Percentiles rank a stretch among this genome's conserved stretches.
These are phyloP conservation scores for Leucophenga maculata DNA, from an alignment of 2,888 invertebrate species.

Conservation along the genomic window DNA sequence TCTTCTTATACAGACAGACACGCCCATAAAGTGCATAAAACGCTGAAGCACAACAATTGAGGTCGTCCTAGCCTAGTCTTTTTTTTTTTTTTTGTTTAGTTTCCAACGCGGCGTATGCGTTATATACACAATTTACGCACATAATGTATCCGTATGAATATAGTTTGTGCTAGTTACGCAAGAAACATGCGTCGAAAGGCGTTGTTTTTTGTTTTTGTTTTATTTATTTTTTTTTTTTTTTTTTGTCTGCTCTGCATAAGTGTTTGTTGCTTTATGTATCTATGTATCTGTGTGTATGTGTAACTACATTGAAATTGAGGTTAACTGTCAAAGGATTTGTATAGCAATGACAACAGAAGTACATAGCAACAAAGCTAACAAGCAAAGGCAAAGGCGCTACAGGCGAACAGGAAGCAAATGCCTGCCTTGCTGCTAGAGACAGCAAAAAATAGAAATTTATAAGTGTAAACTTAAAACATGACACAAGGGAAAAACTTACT, in stretches of 20 bases:
- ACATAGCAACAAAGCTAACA: neutral
- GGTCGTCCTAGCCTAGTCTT: neutral
- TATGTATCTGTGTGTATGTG: too few relatives aligned
- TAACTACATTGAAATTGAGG: constrained; percentile 1
- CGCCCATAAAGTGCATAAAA: neutral
- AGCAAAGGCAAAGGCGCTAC: neutral
- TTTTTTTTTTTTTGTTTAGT: neutral
- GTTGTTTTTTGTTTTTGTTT: constrained; percentile 1
- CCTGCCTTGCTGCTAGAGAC: neutral
- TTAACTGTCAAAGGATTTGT: constrained; percentile 17
- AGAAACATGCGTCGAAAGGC: neutral
- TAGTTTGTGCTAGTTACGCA: constrained; percentile 8
- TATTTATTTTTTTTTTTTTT: neutral
- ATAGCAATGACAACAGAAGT: neutral
- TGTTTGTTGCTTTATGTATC: neutral
- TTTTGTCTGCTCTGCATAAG: too few relatives aligned
- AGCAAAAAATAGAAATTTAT: neutral
- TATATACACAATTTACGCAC: neutral
- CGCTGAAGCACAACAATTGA: constrained; percentile 1
- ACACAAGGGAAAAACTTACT: neutral
- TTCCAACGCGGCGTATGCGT: constrained; percentile 5
- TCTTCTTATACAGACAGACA: too few relatives aligned
- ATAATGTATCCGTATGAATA: constrained; percentile 6
- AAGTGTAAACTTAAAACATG: constrained; percentile 5
- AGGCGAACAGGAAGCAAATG: neutral